A percentile compares a stretch with the other conserved stretches of the same genome.
phyloP scores from a whole-genome alignment of 2,113 vertebrate genomes.

The Fregata magnificens region DNA sequence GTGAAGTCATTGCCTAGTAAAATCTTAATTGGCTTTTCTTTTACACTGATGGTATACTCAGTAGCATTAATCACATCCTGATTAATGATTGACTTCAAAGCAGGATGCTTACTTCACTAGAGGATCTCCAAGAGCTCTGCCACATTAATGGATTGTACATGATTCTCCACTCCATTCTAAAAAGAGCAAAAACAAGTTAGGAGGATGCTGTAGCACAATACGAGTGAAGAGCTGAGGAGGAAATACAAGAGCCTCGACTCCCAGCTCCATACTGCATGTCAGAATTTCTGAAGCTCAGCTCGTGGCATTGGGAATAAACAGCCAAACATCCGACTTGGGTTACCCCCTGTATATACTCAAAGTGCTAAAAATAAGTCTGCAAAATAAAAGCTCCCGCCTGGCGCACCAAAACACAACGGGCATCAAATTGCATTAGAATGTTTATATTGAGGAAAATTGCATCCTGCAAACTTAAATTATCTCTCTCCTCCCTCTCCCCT shows the following conservation, averaged over 20 bases:
- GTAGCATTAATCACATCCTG: neutral
- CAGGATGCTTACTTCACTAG: neutral
- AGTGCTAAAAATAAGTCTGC: conserved; percentile 79
- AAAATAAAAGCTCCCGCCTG: conserved; percentile 74
- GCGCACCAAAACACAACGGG: conserved; percentile 79
- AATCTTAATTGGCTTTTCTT: neutral
- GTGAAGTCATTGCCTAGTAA: neutral
- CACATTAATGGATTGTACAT: neutral
- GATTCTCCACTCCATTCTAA: neutral
- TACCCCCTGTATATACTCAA: neutral
- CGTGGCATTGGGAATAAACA: neutral
- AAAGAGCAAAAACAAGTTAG: neutral
- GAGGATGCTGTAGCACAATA: accelerated
- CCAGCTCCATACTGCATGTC: accelerated
- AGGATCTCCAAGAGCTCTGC: neutral
- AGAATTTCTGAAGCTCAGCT: neutral
- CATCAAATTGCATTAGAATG: conserved; percentile 92
- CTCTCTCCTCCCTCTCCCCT: conserved; percentile 77
- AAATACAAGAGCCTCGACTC: neutral
- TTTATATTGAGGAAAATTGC: conserved; percentile 93
- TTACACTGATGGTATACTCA: neutral
- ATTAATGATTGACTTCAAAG: neutral
- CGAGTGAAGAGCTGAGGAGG: neutral
- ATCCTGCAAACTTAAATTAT: conserved; percentile 92
- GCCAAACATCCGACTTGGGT: neutral